These are phyloP conservation scores for Tyto alba DNA, from an alignment of 2,113 vertebrate species.

Conservation along the genomic window DNA sequence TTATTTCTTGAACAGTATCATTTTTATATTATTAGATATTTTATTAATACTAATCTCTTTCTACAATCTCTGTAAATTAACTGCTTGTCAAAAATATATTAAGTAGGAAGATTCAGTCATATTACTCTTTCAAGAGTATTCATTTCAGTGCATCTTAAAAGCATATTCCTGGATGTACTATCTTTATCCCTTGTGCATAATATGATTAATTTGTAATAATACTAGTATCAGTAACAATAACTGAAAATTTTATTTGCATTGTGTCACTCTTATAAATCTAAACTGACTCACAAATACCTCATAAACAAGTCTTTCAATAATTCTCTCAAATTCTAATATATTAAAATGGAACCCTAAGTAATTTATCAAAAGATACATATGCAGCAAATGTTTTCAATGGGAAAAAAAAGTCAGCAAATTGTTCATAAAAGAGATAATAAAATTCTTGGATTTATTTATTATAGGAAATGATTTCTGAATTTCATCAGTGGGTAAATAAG, in stretches of 20 bases:
- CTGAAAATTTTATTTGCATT: background rate
- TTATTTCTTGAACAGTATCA: background rate
- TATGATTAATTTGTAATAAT: background rate
- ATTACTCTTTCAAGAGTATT: background rate
- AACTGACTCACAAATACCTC: background rate
- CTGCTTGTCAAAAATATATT: background rate
- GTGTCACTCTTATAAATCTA: background rate
- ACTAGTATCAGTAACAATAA: background rate
- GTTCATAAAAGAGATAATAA: background rate
- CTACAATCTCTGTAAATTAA: background rate
- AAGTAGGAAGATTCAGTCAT: background rate
- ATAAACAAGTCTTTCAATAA: background rate
- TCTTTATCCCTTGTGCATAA: background rate
- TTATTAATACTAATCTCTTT: conserved; percentile 1
- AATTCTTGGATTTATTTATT: background rate
- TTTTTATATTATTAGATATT: background rate
- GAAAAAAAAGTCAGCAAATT: background rate
- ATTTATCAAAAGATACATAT: background rate
- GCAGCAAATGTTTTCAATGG: background rate
- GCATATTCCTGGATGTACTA: background rate
- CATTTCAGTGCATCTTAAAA: conserved; percentile 9
- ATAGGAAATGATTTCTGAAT: background rate
- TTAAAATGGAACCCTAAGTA: background rate
- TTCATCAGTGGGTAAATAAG: background rate
- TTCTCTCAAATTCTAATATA: background rate